Evolutionary conservation across 2,797 vertebrate genomes (phyloP).

Genomic region (Megalops cyprinoides): DNA sequence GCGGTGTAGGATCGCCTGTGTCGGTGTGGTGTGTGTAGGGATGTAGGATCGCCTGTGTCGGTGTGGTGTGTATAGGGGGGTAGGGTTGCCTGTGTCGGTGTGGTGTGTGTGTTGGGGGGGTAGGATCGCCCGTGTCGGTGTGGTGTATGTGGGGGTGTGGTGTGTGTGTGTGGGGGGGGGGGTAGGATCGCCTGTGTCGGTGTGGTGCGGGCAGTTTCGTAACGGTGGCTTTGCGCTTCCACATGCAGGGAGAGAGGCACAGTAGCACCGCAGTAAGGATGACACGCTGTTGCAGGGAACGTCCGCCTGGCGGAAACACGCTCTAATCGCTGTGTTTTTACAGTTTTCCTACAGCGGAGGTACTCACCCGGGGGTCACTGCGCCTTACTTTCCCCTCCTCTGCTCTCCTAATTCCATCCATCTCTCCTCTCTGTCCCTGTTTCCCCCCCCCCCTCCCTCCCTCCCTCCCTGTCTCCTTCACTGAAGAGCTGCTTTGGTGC

Average conservation of each 20-base stretch:
- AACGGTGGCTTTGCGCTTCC: background rate
- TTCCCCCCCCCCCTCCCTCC: background rate
- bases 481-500: conserved; percentile 41
- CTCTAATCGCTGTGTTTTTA: background rate
- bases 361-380: conserved; percentile 19
- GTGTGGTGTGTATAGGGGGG: no score
- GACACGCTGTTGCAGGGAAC: conserved; percentile 7
- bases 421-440: background rate
- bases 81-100: background rate
- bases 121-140: background rate
- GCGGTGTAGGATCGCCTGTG: no score
- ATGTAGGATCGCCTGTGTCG: no score
- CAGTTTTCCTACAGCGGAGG: conserved; percentile 8
- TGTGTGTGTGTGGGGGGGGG: no score
- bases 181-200: background rate
- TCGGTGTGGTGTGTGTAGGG: background rate
- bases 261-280: background rate
- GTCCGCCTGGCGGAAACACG: background rate
- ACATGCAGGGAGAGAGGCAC: background rate
- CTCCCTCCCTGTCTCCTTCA: conserved; percentile 10
- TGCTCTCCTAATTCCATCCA: conserved; percentile 5
- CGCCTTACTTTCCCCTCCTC: background rate
- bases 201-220: background rate
- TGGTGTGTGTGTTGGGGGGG: background rate
- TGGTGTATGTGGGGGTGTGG: background rate